phyloP scores from a whole-genome alignment of 2,113 vertebrate species.

The Tyrannus savana region DNA sequence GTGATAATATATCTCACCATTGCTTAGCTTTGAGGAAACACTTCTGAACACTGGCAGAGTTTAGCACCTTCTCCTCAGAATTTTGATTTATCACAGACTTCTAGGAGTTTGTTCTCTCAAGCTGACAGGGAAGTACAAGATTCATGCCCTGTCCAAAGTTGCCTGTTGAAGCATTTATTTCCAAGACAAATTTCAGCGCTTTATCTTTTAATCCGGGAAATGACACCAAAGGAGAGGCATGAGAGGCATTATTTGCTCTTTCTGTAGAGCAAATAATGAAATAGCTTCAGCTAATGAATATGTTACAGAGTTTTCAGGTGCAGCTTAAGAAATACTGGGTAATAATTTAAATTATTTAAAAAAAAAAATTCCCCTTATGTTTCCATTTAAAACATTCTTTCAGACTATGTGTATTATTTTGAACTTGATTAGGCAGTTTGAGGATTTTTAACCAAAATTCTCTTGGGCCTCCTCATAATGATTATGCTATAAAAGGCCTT shows the following conservation, averaged over 20 bases:
- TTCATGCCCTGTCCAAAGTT: neutral
- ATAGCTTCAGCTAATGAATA: neutral
- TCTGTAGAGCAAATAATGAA: neutral
- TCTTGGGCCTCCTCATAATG: neutral
- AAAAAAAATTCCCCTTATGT: neutral
- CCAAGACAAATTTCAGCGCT: neutral
- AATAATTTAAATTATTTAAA: neutral
- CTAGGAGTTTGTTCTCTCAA: neutral
- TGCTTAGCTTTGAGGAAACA: neutral
- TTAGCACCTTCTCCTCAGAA: neutral
- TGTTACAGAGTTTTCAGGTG: neutral
- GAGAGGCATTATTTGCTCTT: neutral
- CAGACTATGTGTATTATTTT: neutral
- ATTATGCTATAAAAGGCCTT: neutral
- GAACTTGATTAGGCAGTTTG: neutral
- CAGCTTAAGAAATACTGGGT: neutral
- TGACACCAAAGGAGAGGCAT: neutral
- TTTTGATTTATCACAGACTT: neutral
- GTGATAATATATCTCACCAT: neutral
- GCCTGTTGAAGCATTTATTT: neutral
- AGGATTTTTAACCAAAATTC: neutral
- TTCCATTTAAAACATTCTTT: neutral
- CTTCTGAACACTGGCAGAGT: neutral
- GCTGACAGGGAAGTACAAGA: neutral
- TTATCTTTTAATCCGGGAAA: neutral